Conservation (phyloP, 2,113 vertebrate genomes). For the Callipepla squamata region DNA sequence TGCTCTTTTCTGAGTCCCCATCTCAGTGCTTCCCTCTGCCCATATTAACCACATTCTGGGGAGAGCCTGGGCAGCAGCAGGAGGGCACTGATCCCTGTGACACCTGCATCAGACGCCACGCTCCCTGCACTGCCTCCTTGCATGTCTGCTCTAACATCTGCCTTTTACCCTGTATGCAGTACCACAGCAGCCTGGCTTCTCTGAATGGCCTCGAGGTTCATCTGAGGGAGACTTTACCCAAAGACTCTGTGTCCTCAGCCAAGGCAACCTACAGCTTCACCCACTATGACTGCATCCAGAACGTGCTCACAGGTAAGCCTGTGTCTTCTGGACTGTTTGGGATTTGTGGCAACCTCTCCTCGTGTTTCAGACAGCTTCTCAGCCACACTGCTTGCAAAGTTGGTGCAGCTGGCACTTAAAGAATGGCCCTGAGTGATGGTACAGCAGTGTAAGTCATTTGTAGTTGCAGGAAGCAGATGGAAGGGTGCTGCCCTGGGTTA, state of each 20-base stretch:
- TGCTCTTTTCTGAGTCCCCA: background rate
- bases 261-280: constrained; percentile 83
- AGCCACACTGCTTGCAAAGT: background rate
- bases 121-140: background rate
- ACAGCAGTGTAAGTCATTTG: rapidly evolving
- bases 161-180: constrained; percentile 70
- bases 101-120: rapidly evolving
- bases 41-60: background rate
- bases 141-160: background rate
- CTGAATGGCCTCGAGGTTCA: constrained; percentile 96
- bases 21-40: background rate
- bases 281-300: constrained; percentile 89
- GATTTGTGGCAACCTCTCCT: background rate
- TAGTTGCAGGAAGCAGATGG: background rate
- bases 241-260: background rate
- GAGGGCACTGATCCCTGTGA: rapidly evolving
- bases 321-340: rapidly evolving
- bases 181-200: constrained; percentile 93
- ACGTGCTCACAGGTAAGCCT: constrained; percentile 83
- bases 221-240: constrained; percentile 81
- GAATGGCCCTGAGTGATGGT: background rate
- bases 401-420: too few relatives aligned
- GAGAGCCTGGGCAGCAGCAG: background rate
- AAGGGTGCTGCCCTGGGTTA: background rate
- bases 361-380: rapidly evolving